phyloP scores from a whole-genome alignment of 2,888 invertebrate genomes.

The Cosmia trapezina region DNA sequence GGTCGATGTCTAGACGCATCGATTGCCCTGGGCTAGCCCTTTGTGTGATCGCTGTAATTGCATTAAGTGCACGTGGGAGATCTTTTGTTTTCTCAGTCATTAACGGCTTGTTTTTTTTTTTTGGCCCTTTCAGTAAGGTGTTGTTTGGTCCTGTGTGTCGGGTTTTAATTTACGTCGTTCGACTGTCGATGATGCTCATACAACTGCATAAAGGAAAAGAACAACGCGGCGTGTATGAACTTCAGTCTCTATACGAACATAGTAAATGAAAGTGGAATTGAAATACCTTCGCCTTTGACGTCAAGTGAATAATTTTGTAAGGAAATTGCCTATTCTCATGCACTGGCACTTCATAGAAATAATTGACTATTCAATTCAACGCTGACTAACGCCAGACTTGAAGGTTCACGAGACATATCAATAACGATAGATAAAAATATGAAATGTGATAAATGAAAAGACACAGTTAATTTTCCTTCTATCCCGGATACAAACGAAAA shows the following conservation, averaged over 20 bases:
- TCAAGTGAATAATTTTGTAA: conserved; percentile 41
- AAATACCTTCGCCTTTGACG: conserved; percentile 22
- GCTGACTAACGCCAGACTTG: conserved; percentile 26
- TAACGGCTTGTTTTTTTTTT: conserved; percentile 48
- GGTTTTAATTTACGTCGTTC: background rate
- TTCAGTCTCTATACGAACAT: background rate
- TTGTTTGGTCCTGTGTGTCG: conserved; percentile 28
- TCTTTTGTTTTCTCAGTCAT: conserved; percentile 70
- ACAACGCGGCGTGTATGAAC: background rate
- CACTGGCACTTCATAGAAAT: too few species aligned
- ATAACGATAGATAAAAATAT: background rate
- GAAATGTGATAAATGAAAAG: background rate
- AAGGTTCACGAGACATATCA: background rate
- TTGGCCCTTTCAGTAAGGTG: conserved; percentile 19
- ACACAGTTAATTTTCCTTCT: background rate
- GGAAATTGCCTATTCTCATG: conserved; percentile 43
- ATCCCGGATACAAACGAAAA: background rate
- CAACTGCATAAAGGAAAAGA: background rate
- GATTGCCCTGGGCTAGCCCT: conserved; percentile 80
- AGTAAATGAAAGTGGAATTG: conserved; percentile 17
- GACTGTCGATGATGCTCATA: background rate
- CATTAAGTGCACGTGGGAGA: conserved; percentile 69
- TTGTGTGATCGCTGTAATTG: conserved; percentile 74
- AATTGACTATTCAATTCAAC: too few species aligned
- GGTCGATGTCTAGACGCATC: conserved; percentile 86